Base-by-base conservation (phyloP, 2,888 invertebrate genomes). In the Conistra vaccinii region DNA sequence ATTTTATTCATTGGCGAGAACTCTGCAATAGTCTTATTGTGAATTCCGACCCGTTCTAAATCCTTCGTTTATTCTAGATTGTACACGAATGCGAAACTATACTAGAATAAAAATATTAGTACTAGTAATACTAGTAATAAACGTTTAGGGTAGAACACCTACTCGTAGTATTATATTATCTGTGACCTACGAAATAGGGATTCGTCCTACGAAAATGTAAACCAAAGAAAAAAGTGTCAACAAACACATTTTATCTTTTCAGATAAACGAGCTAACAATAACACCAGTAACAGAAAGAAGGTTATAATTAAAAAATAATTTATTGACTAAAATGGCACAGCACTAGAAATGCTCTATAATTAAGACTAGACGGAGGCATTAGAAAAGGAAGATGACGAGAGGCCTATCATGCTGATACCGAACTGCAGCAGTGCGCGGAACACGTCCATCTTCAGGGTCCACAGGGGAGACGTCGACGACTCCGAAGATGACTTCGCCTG, bases 381-480 rank as follows among this genome's bases (percentile, higher is more conserved):
- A 1, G 91, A 84, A 9, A 90, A 89, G 7, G 91, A 84, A 0
- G 94, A 89, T 0, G 95, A 95, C 0, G 95, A 94, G 35, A 93
- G 69, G 0, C 94, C 94, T 0, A 94, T n/a, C 45, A 96, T 55
- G 77, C 91, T 93, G 61, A 94, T 92, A 0, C 90, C 92, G 81
- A 95, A 95, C 83, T 94, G 94, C 3, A 96, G 84, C 12, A 94
- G 0, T 0, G 96, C 94, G 35, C 94, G 90, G 14, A 95, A 73
- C 69, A 96, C 87, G 85, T 94, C 94, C 91, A 94, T 89, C 89
- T 95, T 95, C 29, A 96, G 84, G 6, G 92, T 92, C 93, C 92
- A 93, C 5, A 94, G 76, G 0, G 94, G 94, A 9, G 93, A 93
- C 9, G 86, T 23, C 1, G 86, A 14, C 0, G 85, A 23, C 42